Evolutionary conservation across 2,888 invertebrate genomes (phyloP).

Genomic region (Phania funesta): DNA sequence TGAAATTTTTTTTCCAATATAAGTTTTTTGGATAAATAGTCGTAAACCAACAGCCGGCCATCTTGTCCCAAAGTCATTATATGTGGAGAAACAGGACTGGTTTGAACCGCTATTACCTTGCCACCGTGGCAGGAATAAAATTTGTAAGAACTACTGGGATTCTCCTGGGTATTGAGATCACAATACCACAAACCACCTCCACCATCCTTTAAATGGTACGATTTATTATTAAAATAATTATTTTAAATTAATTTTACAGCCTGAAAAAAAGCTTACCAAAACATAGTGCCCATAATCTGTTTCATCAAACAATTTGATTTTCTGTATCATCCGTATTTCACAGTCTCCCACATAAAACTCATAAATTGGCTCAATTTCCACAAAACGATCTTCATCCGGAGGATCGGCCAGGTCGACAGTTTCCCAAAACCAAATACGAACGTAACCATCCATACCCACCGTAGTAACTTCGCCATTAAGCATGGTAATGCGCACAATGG

Average conservation of each 20-base stretch:
- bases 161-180: slow-evolving; percentile 83
- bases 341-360: slow-evolving; percentile 85
- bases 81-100: slow-evolving; percentile 86
- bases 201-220: slow-evolving; percentile 84
- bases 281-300: slow-evolving; percentile 84
- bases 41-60: slow-evolving; percentile 87
- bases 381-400: slow-evolving; percentile 88
- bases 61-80: slow-evolving; percentile 87
- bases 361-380: slow-evolving; percentile 92
- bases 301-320: slow-evolving; percentile 79
- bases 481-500: slow-evolving; percentile 82
- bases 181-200: slow-evolving; percentile 91
- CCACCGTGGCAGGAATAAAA: slow-evolving; percentile 89
- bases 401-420: slow-evolving; percentile 93
- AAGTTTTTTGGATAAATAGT: slow-evolving; percentile 83
- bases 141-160: slow-evolving; percentile 80
- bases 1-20: slow-evolving; percentile 84
- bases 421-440: slow-evolving; percentile 94
- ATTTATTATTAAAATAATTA: neutral
- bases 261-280: slow-evolving; percentile 83
- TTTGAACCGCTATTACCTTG: slow-evolving; percentile 84
- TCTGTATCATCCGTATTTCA: slow-evolving; percentile 76
- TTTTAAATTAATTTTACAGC: neutral
- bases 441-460: slow-evolving; percentile 87
- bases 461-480: slow-evolving; percentile 79